A percentile compares a stretch with the other conserved stretches of the same genome.
phyloP scores from a whole-genome alignment of 2,888 invertebrate species.

The Scrobipalpa atriplicella region DNA sequence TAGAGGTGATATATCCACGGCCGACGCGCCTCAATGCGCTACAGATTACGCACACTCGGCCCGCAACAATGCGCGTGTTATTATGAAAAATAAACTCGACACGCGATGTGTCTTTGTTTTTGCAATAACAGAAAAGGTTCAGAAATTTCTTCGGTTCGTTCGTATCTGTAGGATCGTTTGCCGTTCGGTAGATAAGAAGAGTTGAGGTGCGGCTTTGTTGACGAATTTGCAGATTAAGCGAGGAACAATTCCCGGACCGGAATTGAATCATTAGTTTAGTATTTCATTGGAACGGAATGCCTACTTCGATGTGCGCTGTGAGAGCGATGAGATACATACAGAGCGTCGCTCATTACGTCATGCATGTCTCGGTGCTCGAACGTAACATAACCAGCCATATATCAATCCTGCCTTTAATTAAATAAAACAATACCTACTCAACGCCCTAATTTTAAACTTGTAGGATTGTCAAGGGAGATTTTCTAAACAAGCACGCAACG shows the following conservation, averaged over 20 bases:
- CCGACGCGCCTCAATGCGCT: slow-evolving; percentile 36
- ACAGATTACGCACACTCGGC: slow-evolving; percentile 30
- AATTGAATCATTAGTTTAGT: slow-evolving; percentile 60
- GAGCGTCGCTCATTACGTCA: slow-evolving; percentile 19
- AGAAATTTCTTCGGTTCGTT: background rate
- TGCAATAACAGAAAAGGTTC: slow-evolving; percentile 24
- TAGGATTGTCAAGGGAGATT: background rate
- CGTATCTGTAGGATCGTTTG: slow-evolving; percentile 19
- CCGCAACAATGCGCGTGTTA: slow-evolving; percentile 25
- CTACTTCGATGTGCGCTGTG: slow-evolving; percentile 36
- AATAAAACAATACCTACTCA: slow-evolving; percentile 26
- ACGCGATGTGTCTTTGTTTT: slow-evolving; percentile 40
- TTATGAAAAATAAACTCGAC: slow-evolving; percentile 31
- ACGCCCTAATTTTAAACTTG: slow-evolving; percentile 24
- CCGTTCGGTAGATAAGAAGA: slow-evolving; percentile 14
- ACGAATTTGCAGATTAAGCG: slow-evolving; percentile 33
- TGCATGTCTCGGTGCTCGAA: slow-evolving; percentile 11
- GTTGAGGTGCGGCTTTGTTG: slow-evolving; percentile 18
- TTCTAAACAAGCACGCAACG: slow-evolving; percentile 13
- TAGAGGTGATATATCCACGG: slow-evolving; percentile 51
- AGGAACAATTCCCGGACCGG: slow-evolving; percentile 43
- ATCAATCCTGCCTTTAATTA: slow-evolving; percentile 24
- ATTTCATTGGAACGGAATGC: slow-evolving; percentile 57
- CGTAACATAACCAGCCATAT: slow-evolving; percentile 7
- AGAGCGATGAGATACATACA: slow-evolving; percentile 16